Conservation (phyloP, 2,113 vertebrate genomes). For the Pangasianodon hypophthalmus region DNA sequence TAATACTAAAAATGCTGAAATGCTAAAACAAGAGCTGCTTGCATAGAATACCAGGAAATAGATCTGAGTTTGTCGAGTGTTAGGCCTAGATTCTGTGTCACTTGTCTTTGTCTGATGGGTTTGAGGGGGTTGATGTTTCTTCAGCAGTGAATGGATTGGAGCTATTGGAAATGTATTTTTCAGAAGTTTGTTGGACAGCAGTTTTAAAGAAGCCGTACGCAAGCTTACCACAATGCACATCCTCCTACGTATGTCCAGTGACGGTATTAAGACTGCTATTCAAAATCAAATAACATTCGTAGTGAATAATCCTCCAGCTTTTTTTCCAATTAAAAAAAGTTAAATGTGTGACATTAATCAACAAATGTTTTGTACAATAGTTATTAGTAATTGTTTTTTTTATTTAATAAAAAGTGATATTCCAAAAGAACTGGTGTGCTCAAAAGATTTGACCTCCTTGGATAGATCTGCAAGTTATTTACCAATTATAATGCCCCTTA, state of each 20-base stretch:
- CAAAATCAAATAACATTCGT: neutral
- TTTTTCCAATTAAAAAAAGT: constrained; percentile 11
- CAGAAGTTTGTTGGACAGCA: constrained; percentile 32
- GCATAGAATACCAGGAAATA: neutral
- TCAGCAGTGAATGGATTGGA: neutral
- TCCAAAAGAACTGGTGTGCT: neutral
- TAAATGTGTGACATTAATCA: constrained; percentile 39
- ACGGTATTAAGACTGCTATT: neutral
- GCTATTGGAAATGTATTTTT: neutral
- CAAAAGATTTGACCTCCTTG: too few species aligned
- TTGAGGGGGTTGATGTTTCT: neutral
- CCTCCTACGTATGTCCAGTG: neutral
- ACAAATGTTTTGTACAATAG: constrained; percentile 64
- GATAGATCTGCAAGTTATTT: neutral
- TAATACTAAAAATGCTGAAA: neutral
- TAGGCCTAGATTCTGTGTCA: neutral
- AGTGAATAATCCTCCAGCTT: neutral
- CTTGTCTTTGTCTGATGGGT: neutral
- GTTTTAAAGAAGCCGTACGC: constrained; percentile 18
- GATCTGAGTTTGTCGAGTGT: neutral
- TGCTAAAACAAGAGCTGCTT: neutral
- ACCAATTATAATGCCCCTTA: neutral
- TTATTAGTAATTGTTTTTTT: constrained; percentile 48
- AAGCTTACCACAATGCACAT: neutral
- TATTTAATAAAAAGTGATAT: constrained; percentile 69